Evolutionary conservation across 2,113 vertebrate species (phyloP).

Genomic region (Lichenostomus cassidix): DNA sequence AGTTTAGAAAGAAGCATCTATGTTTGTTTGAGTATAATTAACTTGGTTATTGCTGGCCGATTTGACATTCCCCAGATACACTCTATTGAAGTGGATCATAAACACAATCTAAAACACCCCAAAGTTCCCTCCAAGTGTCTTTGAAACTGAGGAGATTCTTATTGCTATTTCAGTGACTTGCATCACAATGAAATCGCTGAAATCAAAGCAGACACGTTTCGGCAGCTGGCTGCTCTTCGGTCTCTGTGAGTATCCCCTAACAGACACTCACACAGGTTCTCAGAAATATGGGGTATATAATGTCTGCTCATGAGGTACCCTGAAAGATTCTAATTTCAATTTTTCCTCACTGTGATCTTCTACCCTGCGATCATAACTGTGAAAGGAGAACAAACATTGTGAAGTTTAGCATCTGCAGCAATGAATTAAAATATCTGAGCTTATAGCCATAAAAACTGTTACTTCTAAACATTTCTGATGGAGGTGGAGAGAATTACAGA

Average conservation of each 20-base stretch:
- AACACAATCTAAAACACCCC: not conserved
- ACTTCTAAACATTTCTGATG: not conserved
- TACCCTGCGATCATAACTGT: not conserved
- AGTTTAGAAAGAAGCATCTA: not conserved
- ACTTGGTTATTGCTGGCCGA: not conserved
- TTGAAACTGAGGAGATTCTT: constrained; percentile 50
- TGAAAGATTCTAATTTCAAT: not conserved
- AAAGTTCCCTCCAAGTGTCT: not conserved
- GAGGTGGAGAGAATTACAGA: not conserved
- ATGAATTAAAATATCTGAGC: constrained; percentile 7
- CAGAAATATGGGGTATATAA: not conserved
- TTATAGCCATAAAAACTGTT: not conserved
- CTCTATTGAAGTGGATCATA: not conserved
- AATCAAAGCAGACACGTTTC: constrained; percentile 84
- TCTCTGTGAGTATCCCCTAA: constrained; percentile 83
- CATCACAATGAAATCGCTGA: constrained; percentile 88
- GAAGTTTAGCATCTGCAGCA: constrained; percentile 15
- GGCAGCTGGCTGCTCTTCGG: constrained; percentile 81
- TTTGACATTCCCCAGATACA: not conserved
- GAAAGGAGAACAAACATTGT: constrained; percentile 18
- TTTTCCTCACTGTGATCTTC: not conserved
- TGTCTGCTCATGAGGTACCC: not conserved
- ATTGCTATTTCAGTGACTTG: constrained; percentile 83
- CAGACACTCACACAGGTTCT: not conserved
- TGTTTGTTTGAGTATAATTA: not conserved